Evolutionary conservation across 1,140 invertebrate species (phyloP).

Genomic region (Dinothrombium tinctorium): DNA sequence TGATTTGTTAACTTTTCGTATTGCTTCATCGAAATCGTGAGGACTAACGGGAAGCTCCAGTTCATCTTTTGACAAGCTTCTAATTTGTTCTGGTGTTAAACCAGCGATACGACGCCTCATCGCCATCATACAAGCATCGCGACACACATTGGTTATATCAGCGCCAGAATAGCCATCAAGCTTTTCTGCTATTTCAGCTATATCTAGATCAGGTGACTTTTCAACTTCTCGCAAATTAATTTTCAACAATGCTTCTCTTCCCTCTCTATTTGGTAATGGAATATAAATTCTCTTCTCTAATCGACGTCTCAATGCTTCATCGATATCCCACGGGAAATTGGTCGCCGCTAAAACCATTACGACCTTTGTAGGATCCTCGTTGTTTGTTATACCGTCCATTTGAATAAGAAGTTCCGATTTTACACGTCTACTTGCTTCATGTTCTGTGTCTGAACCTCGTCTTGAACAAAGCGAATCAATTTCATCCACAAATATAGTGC

Average conservation of each 20-base stretch:
- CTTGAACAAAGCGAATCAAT: slow-evolving; percentile 81
- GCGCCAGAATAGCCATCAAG: slow-evolving; percentile 90
- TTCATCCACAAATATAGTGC: slow-evolving; percentile 98
- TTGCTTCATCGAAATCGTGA: slow-evolving; percentile 72
- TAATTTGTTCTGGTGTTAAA: slow-evolving; percentile 77
- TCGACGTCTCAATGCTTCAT: slow-evolving; percentile 78
- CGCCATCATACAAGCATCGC: slow-evolving; percentile 97
- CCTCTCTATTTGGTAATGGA: slow-evolving; percentile 73
- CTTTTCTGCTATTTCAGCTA: slow-evolving; percentile 53
- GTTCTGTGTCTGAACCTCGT: slow-evolving; percentile 84
- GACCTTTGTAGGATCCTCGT: slow-evolving; percentile 40
- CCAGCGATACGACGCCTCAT: slow-evolving; percentile 86
- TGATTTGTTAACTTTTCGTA: slow-evolving; percentile 84
- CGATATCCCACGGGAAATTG: slow-evolving; percentile 99
- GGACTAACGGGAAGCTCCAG: slow-evolving; percentile 74
- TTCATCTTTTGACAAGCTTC: slow-evolving; percentile 78
- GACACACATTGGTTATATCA: slow-evolving; percentile 96
- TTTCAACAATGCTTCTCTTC: slow-evolving; percentile 61
- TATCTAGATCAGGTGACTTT: slow-evolving; percentile 52
- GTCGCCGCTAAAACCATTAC: slow-evolving; percentile 98
- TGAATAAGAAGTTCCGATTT: slow-evolving; percentile 96
- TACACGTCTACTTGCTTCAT: slow-evolving; percentile 87
- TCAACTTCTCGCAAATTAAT: slow-evolving; percentile 81
- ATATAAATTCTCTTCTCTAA: slow-evolving; percentile 99
- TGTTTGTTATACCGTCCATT: slow-evolving; percentile 53